Evolutionary conservation across 2,888 invertebrate genomes (phyloP).

Genomic region (Aradus depressus): DNA sequence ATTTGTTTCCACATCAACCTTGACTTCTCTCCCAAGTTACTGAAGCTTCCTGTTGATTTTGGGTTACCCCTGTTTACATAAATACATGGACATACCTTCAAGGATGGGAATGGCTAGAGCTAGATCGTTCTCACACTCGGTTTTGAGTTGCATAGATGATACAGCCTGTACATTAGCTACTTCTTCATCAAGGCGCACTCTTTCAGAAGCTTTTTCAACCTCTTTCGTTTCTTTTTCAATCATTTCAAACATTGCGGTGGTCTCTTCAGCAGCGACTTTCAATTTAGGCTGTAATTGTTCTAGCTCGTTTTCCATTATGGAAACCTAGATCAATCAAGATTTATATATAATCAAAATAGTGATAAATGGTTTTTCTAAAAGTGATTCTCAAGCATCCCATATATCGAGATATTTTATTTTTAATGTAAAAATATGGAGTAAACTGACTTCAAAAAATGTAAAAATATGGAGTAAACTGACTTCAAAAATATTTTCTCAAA

Average conservation of each 20-base stretch:
- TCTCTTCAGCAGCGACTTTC: slow-evolving; percentile 57
- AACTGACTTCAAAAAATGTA: too few relatives aligned
- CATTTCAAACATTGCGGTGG: slow-evolving; percentile 60
- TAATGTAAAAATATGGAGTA: too few relatives aligned
- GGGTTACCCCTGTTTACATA: not conserved
- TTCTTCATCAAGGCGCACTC: slow-evolving; percentile 77
- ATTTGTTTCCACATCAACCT: too few relatives aligned
- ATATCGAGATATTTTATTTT: too few relatives aligned
- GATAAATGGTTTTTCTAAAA: too few relatives aligned
- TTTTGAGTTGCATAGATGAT: slow-evolving; percentile 67
- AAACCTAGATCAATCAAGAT: slow-evolving; percentile 41
- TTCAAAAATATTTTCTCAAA: too few relatives aligned
- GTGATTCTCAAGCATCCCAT: too few relatives aligned
- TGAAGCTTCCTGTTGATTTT: not conserved
- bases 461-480: too few relatives aligned
- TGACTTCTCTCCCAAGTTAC: too few relatives aligned
- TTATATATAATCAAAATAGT: not conserved
- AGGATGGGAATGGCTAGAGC: slow-evolving; percentile 55
- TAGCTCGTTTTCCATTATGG: slow-evolving; percentile 63
- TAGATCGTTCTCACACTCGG: slow-evolving; percentile 86
- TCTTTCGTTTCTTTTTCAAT: slow-evolving; percentile 54
- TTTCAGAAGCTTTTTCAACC: slow-evolving; percentile 65
- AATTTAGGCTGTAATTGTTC: slow-evolving; percentile 63
- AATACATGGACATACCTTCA: slow-evolving; percentile 8
- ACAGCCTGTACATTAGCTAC: slow-evolving; percentile 79